Percentiles rank a stretch among this genome's conserved stretches.
Conservation (phyloP, 2,797 vertebrate species). For the Coccyzus lansbergi region DNA sequence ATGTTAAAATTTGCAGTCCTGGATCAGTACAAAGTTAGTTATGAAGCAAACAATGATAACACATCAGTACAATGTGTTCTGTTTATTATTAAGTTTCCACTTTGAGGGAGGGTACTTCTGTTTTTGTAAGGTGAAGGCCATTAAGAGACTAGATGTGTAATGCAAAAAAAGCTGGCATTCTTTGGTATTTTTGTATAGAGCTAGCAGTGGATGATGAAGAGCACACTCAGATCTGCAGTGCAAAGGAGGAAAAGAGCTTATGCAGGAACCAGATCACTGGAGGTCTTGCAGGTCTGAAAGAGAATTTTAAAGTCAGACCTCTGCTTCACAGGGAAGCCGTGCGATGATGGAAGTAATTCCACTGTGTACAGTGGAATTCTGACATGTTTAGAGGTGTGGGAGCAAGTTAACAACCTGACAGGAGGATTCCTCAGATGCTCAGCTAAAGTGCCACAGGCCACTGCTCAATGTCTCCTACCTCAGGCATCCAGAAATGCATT, state of each 20-base stretch:
- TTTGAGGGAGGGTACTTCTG: background rate
- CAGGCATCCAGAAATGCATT: background rate
- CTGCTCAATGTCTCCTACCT: background rate
- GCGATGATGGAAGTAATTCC: background rate
- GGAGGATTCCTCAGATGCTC: background rate
- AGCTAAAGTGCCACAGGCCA: background rate
- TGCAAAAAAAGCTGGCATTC: background rate
- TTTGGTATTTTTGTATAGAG: background rate
- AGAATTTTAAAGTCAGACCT: conserved; percentile 38
- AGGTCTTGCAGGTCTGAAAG: conserved; percentile 16
- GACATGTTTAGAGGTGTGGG: background rate
- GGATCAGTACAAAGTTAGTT: background rate
- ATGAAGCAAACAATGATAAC: background rate
- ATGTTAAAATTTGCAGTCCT: background rate
- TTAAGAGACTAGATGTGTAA: background rate
- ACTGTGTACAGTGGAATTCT: background rate
- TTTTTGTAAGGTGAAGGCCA: background rate
- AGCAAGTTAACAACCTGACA: background rate
- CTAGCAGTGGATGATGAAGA: background rate
- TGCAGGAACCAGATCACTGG: background rate
- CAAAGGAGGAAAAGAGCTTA: background rate
- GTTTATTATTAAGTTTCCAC: background rate
- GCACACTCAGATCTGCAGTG: background rate
- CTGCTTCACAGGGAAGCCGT: background rate
- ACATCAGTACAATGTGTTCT: background rate